These are phyloP conservation scores for Carpatolechia fugitivella DNA, from an alignment of 2,888 invertebrate species.

Conservation along the genomic window DNA sequence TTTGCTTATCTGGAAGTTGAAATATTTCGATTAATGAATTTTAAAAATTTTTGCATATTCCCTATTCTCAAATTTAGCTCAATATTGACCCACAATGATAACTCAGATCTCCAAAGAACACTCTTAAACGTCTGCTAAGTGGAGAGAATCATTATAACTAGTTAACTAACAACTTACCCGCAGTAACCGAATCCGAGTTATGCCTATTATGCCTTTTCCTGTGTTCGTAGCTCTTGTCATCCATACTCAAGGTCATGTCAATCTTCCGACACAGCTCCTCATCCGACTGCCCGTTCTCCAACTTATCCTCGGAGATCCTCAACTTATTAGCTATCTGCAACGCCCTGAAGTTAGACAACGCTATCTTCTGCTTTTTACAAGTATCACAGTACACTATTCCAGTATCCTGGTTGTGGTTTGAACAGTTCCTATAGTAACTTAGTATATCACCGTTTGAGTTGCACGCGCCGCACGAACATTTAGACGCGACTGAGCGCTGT, in stretches of 20 bases:
- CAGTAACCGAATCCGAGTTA: conserved; percentile 58
- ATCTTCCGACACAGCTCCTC: conserved; percentile 69
- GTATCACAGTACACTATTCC: conserved; percentile 69
- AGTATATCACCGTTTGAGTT: conserved; percentile 69
- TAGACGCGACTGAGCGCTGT: conserved; percentile 63
- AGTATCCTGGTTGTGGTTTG: conserved; percentile 61
- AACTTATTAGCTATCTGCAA: conserved; percentile 69
- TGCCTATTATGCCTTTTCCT: conserved; percentile 68
- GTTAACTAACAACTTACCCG: conserved; percentile 26
- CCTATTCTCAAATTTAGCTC: no score
- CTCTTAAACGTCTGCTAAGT: no score
- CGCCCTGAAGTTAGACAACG: conserved; percentile 70
- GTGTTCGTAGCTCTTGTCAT: conserved; percentile 57
- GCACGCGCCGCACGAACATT: conserved; percentile 67
- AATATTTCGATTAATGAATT: no score
- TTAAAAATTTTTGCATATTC: no score
- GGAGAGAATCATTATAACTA: no score
- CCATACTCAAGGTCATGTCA: conserved; percentile 68
- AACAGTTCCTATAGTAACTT: conserved; percentile 65
- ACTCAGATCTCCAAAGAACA: no score
- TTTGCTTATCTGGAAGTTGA: no score
- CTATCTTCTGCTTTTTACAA: conserved; percentile 74
- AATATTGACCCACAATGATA: no score
- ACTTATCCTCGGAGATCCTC: conserved; percentile 58
- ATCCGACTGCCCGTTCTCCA: conserved; percentile 63